phyloP scores from a whole-genome alignment of 2,888 invertebrate genomes.

The Xanthia icteritia region DNA sequence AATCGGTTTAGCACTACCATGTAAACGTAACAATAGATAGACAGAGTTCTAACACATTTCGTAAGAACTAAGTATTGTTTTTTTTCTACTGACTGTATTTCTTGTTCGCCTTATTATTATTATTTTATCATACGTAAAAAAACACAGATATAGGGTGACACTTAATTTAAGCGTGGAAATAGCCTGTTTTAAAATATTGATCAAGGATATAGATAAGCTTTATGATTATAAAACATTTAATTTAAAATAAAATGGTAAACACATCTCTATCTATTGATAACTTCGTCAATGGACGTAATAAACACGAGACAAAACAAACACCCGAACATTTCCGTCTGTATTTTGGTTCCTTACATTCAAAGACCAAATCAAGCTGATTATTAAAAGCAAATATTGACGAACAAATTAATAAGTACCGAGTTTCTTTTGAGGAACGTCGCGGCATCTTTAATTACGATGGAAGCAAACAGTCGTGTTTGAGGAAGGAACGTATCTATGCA shows the following conservation, averaged over 20 bases:
- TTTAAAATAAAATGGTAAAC: neutral
- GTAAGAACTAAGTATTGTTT: too few relatives aligned
- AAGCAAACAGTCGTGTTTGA: constrained; percentile 86
- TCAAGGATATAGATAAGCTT: too few relatives aligned
- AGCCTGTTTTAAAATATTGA: too few relatives aligned
- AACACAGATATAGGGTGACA: too few relatives aligned
- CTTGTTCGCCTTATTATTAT: too few relatives aligned
- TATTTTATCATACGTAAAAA: too few relatives aligned
- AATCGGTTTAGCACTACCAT: neutral
- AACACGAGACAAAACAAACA: constrained; percentile 45
- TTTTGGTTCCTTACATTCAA: constrained; percentile 66
- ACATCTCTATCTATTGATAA: neutral
- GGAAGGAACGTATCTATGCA: constrained; percentile 86
- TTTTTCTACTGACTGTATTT: too few relatives aligned
- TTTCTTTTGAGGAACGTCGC: constrained; percentile 87
- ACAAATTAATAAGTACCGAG: constrained; percentile 87
- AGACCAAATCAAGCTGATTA: constrained; percentile 81
- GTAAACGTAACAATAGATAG: neutral
- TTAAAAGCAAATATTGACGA: constrained; percentile 87
- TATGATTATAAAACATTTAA: neutral
- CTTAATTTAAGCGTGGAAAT: too few relatives aligned
- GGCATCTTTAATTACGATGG: constrained; percentile 87
- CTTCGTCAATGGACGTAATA: constrained; percentile 15
- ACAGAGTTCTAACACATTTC: too few relatives aligned
- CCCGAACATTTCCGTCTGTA: constrained; percentile 39